phyloP scores from a whole-genome alignment of 2,797 vertebrate genomes.

The Momotus momota region DNA sequence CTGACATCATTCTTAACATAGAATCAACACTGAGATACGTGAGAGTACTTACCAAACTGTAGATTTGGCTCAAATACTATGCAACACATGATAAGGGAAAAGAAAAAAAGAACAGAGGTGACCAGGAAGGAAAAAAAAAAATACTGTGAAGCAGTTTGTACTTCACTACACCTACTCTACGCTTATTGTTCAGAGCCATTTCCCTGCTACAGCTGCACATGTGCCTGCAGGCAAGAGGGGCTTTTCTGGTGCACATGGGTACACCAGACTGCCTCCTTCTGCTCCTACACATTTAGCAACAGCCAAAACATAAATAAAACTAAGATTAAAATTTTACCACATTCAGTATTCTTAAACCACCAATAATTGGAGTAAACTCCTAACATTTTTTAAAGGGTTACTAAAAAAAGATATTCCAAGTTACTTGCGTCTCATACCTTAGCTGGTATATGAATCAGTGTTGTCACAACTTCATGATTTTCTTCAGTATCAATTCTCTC shows the following conservation, averaged over 20 bases:
- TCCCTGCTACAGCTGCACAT: neutral
- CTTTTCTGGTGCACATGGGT: neutral
- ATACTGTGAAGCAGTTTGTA: neutral
- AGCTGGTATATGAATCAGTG: neutral
- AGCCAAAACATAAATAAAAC: neutral
- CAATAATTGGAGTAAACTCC: neutral
- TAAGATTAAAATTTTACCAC: neutral
- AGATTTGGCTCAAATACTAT: neutral
- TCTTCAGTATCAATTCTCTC: neutral
- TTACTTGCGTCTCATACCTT: slow-evolving; percentile 10
- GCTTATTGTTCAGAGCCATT: neutral
- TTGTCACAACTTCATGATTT: neutral
- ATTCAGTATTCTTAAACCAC: neutral
- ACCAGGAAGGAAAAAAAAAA: neutral
- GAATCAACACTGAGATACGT: neutral
- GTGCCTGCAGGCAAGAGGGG: neutral
- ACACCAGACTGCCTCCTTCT: neutral
- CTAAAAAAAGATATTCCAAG: neutral
- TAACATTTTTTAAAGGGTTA: neutral
- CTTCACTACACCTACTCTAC: neutral
- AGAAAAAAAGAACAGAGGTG: neutral
- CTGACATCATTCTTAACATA: neutral
- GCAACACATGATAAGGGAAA: neutral
- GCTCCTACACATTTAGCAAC: neutral
- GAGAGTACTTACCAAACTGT: neutral